A percentile compares a stretch with the other conserved stretches of the same genome.
These are phyloP conservation scores for Eupithecia subumbrata DNA, from an alignment of 2,888 invertebrate genomes.

Conservation along the genomic window DNA sequence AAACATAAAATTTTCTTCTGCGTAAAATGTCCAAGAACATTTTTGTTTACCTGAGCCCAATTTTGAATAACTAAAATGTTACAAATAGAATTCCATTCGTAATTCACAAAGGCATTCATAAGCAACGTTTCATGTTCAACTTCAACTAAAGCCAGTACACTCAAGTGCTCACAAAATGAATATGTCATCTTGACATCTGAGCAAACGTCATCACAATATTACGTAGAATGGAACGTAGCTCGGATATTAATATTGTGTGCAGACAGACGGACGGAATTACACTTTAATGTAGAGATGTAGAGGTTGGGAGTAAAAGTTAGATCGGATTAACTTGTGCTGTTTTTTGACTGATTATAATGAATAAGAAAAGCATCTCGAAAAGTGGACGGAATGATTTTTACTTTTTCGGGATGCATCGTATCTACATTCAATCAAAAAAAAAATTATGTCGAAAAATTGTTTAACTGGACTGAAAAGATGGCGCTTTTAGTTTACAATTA, in stretches of 20 bases:
- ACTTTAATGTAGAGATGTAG: neutral
- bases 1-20: neutral
- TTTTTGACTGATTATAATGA: neutral
- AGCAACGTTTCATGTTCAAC: neutral
- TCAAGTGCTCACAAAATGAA: conserved; percentile 4
- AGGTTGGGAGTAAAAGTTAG: neutral
- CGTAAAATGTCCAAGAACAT: neutral
- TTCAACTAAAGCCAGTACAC: neutral
- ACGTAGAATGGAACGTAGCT: conserved; percentile 12
- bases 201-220: conserved; percentile 24
- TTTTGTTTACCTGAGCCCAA: neutral
- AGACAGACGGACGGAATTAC: conserved; percentile 16
- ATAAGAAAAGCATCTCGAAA: neutral
- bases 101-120: neutral
- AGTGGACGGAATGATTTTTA: no score
- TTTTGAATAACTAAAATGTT: neutral
- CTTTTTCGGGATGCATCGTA: no score
- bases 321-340: neutral
- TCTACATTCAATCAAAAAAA: no score
- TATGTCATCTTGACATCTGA: conserved; percentile 19
- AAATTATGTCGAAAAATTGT: no score
- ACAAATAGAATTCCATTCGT: neutral
- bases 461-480: no score
- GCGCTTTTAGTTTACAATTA: no score
- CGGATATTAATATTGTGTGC: conserved; percentile 19